Conservation (phyloP, 2,113 vertebrate species). For the Pseudopodoces humilis region DNA sequence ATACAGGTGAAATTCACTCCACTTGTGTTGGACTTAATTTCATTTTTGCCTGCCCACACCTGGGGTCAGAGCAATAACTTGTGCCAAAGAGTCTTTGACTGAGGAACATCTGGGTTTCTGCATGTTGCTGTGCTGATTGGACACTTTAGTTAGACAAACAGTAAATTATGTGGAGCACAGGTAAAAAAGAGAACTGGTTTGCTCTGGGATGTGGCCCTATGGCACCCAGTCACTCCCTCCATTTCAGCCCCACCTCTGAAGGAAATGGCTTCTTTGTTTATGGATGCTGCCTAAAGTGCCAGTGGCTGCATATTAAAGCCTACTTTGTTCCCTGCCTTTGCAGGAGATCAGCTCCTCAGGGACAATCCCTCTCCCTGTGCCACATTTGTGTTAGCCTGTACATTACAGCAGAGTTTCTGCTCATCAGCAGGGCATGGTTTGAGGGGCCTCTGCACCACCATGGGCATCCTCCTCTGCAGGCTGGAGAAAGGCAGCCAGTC, state of each 20-base stretch:
- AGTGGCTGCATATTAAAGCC: neutral
- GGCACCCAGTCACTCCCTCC: neutral
- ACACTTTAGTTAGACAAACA: neutral
- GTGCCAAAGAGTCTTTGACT: neutral
- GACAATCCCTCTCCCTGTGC: neutral
- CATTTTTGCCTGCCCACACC: neutral
- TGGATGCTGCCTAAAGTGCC: neutral
- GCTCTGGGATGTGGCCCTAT: neutral
- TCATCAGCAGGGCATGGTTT: neutral
- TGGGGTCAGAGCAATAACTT: neutral
- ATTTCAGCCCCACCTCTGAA: neutral
- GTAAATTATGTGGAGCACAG: neutral
- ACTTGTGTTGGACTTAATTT: neutral
- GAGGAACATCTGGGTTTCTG: neutral
- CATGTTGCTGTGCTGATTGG: neutral
- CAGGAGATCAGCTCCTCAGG: neutral
- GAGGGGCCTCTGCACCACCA: neutral
- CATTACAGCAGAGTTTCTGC: neutral
- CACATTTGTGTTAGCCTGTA: accelerated
- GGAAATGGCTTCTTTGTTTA: neutral
- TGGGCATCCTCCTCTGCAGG: neutral
- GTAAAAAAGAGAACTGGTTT: neutral
- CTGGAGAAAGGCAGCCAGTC: neutral
- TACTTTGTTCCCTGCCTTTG: neutral
- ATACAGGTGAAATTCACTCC: neutral